Base-by-base conservation (phyloP, 2,888 invertebrate species). In the Tetragnatha montana region DNA sequence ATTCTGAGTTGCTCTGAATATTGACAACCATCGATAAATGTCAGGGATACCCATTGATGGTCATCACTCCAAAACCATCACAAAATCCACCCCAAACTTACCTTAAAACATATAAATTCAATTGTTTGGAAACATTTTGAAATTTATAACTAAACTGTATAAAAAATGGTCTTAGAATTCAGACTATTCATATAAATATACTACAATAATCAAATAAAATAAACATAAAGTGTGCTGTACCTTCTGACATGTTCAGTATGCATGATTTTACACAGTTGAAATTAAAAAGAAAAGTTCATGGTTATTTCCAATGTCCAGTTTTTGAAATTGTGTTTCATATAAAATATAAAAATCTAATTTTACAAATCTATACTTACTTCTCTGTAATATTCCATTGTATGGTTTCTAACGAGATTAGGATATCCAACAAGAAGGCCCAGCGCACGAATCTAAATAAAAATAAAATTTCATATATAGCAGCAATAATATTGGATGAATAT, bases 371-470 rank as follows among this genome's bases (percentile, higher is more conserved):
- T 19, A 35, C 89, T 87, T 74, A 90, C 91, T 49, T 91, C 91
- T 78, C 88, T 87, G 73, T 92, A 92, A 86, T 91, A 91, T 3
- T 85, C 90, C 69, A 91, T 75, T 6, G 81, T 78, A 17, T 89
- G 75, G 47, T 91, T 88, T 8, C 88, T 60, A 19, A 91, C 70
- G 69, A 91, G 91, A 49, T 83, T 69, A 7, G 92, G 91, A 73
- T 88, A 85, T 49, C 92, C 91, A 68, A 89, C 35, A 4, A 90
- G 70, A 4, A 91, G n/a, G 17, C 89, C 81, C 68, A 92, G 60
- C 22, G 86, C 80, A 51, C 87, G 80, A 10, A 92, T 81, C 91
- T 92, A 35, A 68, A 82, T 60, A 70, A 22, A 19, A 84, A 3
- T 14, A 73, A 49, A 50, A 85, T 68, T 51, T 19, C 6, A 75